These are phyloP conservation scores for Dione vanillae DNA, from an alignment of 2,888 invertebrate genomes.

Conservation along the genomic window DNA sequence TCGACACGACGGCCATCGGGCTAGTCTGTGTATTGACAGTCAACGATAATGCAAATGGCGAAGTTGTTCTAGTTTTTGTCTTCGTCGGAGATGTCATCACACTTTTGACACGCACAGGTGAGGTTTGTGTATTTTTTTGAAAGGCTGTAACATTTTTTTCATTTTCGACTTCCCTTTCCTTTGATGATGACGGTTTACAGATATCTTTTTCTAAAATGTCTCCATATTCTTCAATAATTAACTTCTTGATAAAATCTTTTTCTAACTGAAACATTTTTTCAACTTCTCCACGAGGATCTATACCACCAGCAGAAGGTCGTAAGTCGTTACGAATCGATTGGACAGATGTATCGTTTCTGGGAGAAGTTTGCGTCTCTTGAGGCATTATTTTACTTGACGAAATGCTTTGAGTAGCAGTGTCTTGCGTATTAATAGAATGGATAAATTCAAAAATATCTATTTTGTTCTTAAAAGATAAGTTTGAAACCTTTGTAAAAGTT, in stretches of 20 bases:
- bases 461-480: constrained; percentile 70
- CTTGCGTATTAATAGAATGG: constrained; percentile 72
- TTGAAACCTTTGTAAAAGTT: constrained; percentile 63
- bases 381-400: constrained; percentile 61
- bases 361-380: constrained; percentile 79
- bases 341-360: constrained; percentile 59
- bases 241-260: constrained; percentile 75
- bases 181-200: constrained; percentile 70
- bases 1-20: constrained; percentile 56
- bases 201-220: constrained; percentile 70
- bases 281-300: constrained; percentile 68
- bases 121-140: constrained; percentile 79
- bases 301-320: constrained; percentile 57
- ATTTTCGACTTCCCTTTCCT: constrained; percentile 47
- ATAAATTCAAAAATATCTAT: constrained; percentile 77
- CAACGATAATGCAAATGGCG: constrained; percentile 62
- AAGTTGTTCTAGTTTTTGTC: constrained; percentile 75
- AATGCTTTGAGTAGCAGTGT: constrained; percentile 75
- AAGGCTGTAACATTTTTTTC: constrained; percentile 60
- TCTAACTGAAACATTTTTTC: constrained; percentile 73
- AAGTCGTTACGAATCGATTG: constrained; percentile 74
- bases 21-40: constrained; percentile 72
- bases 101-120: constrained; percentile 73
- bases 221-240: constrained; percentile 75
- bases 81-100: constrained; percentile 78